Evolutionary conservation across 1,140 invertebrate species (phyloP), one percentile per base, ranked within the genome.

Genomic region (Cherax destructor): DNA sequence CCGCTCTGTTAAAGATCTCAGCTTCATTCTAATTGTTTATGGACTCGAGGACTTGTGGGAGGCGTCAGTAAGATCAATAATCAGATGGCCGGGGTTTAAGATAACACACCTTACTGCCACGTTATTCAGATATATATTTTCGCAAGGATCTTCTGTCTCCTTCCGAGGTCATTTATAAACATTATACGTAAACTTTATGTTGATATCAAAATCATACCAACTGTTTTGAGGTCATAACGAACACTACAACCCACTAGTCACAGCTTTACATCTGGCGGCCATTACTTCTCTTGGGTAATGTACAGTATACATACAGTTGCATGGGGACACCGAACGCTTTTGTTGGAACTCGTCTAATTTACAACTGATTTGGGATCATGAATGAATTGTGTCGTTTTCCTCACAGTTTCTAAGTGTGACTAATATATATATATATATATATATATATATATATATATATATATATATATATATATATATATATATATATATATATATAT

Each of bases 271-370:
- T 91, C 74, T 86, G 83, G 85, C 83, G 61, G 83, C 77, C 65
- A 86, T 91, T 91, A 85, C 81, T 79, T 85, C 76, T 59, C 89
- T 85, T 91, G 74, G 80, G 59, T 85, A 91, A 91, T 91, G 83
- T 91, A 91, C 89, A 78, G 30, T 91, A 91, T 91, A 91, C 89
- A 91, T 91, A 91, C 83, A 91, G 24, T 86, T 85, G 89, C 83
- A 84, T 90, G 79, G 61, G 69, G 52, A 86, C 83, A 91, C 83
- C 89, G 49, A 91, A 91, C 89, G 89, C 79, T 85, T 52, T 78
- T 79, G 69, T 83, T 78, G 47, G 79, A 79, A 56, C 74, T 85
- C 61, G 80, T 85, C 30, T 85, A 80, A 59, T 80, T 79, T 85
- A 91, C 77, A 79, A 78, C 52, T 91, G 59, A 50, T 91, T 76